Conservation (phyloP, 2,888 invertebrate species). For the Drosophila anomalata region DNA sequence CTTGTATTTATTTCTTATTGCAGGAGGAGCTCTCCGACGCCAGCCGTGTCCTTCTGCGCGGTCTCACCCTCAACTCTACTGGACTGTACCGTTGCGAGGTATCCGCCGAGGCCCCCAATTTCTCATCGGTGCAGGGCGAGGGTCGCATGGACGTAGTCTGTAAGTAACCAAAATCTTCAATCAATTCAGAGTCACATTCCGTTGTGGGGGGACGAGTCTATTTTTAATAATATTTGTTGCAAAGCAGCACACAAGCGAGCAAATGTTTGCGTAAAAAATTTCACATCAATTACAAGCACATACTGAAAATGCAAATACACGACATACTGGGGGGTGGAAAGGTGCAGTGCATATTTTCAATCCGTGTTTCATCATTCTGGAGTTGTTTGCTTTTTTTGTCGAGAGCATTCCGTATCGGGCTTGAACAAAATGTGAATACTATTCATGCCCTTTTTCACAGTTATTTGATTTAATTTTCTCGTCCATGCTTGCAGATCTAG, state of each 20-base stretch:
- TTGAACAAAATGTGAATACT: constrained; percentile 17
- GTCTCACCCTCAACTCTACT: constrained; percentile 88
- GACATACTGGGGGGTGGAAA: neutral
- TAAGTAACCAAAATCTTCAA: constrained; percentile 85
- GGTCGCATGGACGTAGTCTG: constrained; percentile 92
- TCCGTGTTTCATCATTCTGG: constrained; percentile 10
- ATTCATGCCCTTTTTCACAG: constrained; percentile 20
- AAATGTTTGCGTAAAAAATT: constrained; percentile 57
- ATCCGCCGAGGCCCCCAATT: constrained; percentile 91
- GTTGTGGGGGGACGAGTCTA: neutral
- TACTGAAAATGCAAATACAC: constrained; percentile 54
- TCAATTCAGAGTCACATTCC: constrained; percentile 49
- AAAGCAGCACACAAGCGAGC: constrained; percentile 31
- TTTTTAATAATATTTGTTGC: constrained; percentile 34
- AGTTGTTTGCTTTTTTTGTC: constrained; percentile 17
- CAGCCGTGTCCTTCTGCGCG: constrained; percentile 87
- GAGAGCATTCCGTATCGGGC: constrained; percentile 15
- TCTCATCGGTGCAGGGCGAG: constrained; percentile 90
- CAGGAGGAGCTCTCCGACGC: constrained; percentile 89
- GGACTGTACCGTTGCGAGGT: constrained; percentile 91
- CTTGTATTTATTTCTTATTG: constrained; percentile 16
- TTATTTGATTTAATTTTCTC: constrained; percentile 18
- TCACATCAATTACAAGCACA: constrained; percentile 62
- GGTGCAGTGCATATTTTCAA: constrained; percentile 5
- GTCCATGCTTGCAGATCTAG: constrained; percentile 2